Percentiles rank a stretch among this genome's conserved stretches.
These are phyloP conservation scores for Hippocampus kuda DNA, from an alignment of 2,797 vertebrate species.

Conservation along the genomic window DNA sequence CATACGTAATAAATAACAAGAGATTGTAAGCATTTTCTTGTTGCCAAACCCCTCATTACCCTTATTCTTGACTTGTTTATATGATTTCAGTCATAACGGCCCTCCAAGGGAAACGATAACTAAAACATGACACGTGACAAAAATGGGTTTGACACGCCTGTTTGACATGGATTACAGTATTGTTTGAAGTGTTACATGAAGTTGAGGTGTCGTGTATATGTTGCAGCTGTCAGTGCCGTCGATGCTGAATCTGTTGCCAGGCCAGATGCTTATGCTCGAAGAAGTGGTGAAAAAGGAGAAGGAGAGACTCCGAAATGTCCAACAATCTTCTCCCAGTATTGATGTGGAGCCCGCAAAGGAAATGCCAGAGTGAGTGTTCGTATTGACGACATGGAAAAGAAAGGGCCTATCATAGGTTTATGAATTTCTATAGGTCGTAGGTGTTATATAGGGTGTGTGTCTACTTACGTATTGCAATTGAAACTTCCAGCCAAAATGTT, in stretches of 20 bases:
- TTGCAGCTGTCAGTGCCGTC: constrained; percentile 66
- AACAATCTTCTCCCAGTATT: neutral
- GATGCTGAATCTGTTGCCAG: constrained; percentile 72
- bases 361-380: constrained; percentile 59
- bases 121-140: no score
- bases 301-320: constrained; percentile 21
- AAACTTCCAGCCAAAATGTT: neutral
- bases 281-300: constrained; percentile 65
- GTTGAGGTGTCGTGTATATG: constrained; percentile 2
- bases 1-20: no score
- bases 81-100: no score
- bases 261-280: constrained; percentile 69
- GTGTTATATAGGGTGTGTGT: neutral
- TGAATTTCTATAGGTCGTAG: fast-evolving
- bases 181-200: neutral
- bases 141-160: no score
- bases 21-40: no score
- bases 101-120: no score
- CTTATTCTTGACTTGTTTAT: no score
- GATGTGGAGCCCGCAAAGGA: constrained; percentile 9
- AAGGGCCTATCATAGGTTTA: neutral
- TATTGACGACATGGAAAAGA: neutral
- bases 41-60: no score
- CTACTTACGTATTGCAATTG: no score
- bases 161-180: neutral